Conservation (phyloP, 2,888 invertebrate species). For the Heliconius erato region DNA sequence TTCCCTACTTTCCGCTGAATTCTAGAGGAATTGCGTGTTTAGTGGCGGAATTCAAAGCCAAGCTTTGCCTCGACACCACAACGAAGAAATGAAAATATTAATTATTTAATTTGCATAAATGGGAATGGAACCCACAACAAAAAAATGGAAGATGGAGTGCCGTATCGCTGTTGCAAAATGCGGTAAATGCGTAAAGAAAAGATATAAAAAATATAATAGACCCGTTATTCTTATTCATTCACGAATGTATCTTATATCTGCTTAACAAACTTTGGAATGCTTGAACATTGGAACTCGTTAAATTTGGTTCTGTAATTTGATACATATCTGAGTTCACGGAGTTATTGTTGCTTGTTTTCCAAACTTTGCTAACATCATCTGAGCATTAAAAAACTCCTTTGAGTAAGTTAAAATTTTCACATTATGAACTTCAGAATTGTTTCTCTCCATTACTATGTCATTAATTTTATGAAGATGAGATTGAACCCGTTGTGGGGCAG, state of each 20-base stretch:
- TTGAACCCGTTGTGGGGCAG: not conserved
- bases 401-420: slow-evolving; percentile 15
- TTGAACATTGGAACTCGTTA: slow-evolving; percentile 8
- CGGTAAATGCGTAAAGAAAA: not conserved
- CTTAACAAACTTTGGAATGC: slow-evolving; percentile 3
- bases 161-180: not conserved
- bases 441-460: slow-evolving; percentile 18
- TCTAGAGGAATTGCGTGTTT: too few relatives aligned
- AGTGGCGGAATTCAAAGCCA: too few relatives aligned
- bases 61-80: too few relatives aligned
- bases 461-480: not conserved
- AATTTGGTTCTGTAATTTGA: slow-evolving; percentile 32
- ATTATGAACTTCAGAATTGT: slow-evolving; percentile 20
- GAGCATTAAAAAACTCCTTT: slow-evolving; percentile 20
- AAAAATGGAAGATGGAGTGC: not conserved
- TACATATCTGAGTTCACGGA: slow-evolving; percentile 33
- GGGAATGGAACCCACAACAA: not conserved
- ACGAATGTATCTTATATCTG: slow-evolving; percentile 1
- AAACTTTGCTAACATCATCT: slow-evolving; percentile 30
- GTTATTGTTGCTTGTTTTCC: slow-evolving; percentile 34
- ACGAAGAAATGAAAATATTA: too few relatives aligned
- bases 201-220: not conserved
- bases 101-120: too few relatives aligned
- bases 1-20: too few relatives aligned
- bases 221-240: not conserved